These are phyloP conservation scores for Cebidichthys violaceus DNA, from an alignment of 2,113 vertebrate genomes.

Conservation along the genomic window DNA sequence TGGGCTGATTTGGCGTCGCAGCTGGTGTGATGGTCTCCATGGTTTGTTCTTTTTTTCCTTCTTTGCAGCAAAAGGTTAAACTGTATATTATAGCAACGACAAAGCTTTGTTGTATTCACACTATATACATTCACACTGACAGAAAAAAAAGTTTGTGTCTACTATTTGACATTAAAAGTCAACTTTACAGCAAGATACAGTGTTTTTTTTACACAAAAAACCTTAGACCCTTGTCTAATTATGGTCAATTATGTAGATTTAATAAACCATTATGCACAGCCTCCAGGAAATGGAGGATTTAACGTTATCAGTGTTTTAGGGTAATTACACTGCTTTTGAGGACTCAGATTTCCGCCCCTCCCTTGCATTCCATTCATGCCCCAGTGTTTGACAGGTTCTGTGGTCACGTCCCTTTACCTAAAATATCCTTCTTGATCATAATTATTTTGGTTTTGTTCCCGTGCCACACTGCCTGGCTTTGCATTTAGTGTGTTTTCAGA, in stretches of 20 bases:
- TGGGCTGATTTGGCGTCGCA: neutral
- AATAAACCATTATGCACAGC: conserved; percentile 68
- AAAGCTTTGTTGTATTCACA: conserved; percentile 5
- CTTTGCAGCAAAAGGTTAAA: neutral
- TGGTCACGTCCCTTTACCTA: conserved; percentile 42
- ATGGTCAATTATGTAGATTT: conserved; percentile 70
- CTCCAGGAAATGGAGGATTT: conserved; percentile 64
- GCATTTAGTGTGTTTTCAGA: conserved; percentile 51
- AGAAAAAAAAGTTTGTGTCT: conserved; percentile 21
- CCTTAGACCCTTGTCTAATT: conserved; percentile 61
- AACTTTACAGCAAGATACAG: conserved; percentile 39
- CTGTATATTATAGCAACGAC: conserved; percentile 1
- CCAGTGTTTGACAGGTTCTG: conserved; percentile 24
- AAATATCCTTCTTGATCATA: conserved; percentile 34
- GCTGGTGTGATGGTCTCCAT: neutral
- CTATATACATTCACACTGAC: conserved; percentile 18
- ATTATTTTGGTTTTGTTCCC: conserved; percentile 19
- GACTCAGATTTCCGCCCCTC: conserved; percentile 44
- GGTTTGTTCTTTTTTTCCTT: neutral
- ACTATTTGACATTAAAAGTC: conserved; percentile 44
- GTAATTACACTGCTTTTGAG: conserved; percentile 74
- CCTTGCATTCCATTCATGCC: conserved; percentile 28
- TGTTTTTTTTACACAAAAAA: conserved; percentile 54
- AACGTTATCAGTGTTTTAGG: conserved; percentile 65
- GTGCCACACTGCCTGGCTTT: conserved; percentile 21